Percentiles rank a stretch among this genome's conserved stretches.
These are phyloP conservation scores for Brachionus rotundiformis DNA, from an alignment of 1,140 invertebrate species.

Conservation along the genomic window DNA sequence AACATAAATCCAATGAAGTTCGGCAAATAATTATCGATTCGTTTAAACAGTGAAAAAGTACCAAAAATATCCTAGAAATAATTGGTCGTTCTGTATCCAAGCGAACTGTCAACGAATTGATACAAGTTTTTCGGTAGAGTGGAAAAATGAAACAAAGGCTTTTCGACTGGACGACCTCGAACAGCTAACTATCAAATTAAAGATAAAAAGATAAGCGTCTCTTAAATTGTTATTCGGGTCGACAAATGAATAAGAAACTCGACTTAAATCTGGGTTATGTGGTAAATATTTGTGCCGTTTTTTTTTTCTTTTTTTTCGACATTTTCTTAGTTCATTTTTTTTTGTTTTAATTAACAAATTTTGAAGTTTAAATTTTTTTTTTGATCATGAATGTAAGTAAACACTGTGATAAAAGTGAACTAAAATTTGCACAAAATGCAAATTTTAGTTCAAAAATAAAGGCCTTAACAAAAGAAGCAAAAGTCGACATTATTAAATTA, in stretches of 20 bases:
- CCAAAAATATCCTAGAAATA: too few relatives aligned
- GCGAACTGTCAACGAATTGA: background rate
- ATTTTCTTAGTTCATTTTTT: constrained; percentile 2
- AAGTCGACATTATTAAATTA: too few relatives aligned
- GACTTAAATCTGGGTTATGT: background rate
- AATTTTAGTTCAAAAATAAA: too few relatives aligned
- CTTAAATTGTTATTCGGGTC: background rate
- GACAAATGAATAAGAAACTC: background rate
- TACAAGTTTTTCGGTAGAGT: background rate
- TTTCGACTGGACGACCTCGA: background rate
- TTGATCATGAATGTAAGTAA: background rate
- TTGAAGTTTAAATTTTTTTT: constrained; percentile 2
- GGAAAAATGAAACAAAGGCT: constrained; percentile 1
- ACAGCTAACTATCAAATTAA: background rate
- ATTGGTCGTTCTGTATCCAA: background rate
- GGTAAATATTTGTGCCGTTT: background rate
- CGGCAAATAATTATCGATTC: too few relatives aligned
- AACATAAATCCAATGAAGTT: too few relatives aligned
- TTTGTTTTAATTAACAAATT: constrained; percentile 7
- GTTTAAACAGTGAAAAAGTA: too few relatives aligned
- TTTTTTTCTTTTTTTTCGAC: background rate
- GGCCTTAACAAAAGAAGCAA: too few relatives aligned
- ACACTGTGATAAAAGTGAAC: background rate
- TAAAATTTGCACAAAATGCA: background rate
- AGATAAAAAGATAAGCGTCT: background rate